A percentile compares a stretch with the other conserved stretches of the same genome.
Conservation (phyloP, 1,140 invertebrate genomes). For the Aphis gossypii region DNA sequence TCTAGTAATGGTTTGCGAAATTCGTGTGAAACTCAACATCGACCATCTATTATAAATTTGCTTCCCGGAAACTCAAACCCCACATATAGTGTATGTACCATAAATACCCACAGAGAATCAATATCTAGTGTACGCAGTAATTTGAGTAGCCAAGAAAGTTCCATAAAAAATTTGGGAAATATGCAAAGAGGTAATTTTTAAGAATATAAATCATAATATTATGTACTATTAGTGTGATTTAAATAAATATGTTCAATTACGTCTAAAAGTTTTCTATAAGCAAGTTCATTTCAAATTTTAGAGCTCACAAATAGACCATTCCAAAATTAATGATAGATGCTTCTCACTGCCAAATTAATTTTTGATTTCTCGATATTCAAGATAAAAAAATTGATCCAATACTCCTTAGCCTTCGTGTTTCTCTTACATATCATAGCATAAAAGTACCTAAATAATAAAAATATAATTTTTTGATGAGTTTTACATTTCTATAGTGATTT, state of each 20-base stretch:
- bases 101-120: slow-evolving; percentile 60
- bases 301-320: no score
- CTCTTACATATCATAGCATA: no score
- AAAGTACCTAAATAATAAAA: no score
- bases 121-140: slow-evolving; percentile 53
- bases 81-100: slow-evolving; percentile 62
- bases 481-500: no score
- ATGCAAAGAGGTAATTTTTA: slow-evolving; percentile 22
- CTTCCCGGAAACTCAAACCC: slow-evolving; percentile 40
- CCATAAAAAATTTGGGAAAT: not conserved
- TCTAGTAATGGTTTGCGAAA: slow-evolving; percentile 27
- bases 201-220: slow-evolving; percentile 46
- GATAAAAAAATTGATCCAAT: no score
- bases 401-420: no score
- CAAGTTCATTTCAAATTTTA: no score
- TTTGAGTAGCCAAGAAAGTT: slow-evolving; percentile 48
- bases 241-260: not conserved
- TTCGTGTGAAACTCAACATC: slow-evolving; percentile 52
- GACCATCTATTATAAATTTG: slow-evolving; percentile 56
- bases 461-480: no score
- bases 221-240: not conserved
- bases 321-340: no score
- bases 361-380: no score
- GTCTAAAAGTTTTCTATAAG: no score
- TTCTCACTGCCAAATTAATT: no score